These are phyloP conservation scores for Hypercompe scribonia DNA, from an alignment of 2,888 invertebrate species.

Conservation along the genomic window DNA sequence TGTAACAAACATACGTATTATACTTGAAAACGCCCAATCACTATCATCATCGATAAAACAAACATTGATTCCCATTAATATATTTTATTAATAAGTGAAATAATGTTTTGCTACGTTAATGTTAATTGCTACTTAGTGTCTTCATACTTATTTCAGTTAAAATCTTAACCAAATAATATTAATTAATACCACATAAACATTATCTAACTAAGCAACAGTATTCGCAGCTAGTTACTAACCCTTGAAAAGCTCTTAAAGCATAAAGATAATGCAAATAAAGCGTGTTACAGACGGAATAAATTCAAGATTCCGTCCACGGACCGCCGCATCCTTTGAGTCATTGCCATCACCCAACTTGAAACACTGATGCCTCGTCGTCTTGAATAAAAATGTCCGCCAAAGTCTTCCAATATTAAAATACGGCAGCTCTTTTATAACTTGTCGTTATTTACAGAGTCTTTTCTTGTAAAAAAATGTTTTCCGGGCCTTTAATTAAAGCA, in stretches of 20 bases:
- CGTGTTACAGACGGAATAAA: constrained; percentile 34
- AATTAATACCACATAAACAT: constrained; percentile 9
- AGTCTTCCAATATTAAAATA: constrained; percentile 28
- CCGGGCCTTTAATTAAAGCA: too few species aligned
- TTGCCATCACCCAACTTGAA: constrained; percentile 39
- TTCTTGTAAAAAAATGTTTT: constrained; percentile 26
- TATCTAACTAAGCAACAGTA: constrained; percentile 10
- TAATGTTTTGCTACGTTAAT: background rate
- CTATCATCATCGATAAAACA: too few species aligned
- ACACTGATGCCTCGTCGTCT: constrained; percentile 42
- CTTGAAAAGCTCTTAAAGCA: constrained; percentile 27
- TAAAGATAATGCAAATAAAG: constrained; percentile 45
- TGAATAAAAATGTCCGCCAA: constrained; percentile 47
- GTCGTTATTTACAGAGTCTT: constrained; percentile 9
- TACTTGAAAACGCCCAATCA: too few species aligned
- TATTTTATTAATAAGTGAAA: background rate
- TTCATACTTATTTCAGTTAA: background rate
- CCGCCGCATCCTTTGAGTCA: constrained; percentile 53
- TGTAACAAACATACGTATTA: too few species aligned
- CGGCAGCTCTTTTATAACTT: constrained; percentile 16
- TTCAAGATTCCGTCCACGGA: constrained; percentile 49
- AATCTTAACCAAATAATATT: background rate
- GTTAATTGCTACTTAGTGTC: background rate
- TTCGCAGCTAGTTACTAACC: constrained; percentile 31
- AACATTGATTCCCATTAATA: background rate